These are phyloP conservation scores for Coelinius sp. DNA, from an alignment of 2,888 invertebrate species.

Conservation along the genomic window DNA sequence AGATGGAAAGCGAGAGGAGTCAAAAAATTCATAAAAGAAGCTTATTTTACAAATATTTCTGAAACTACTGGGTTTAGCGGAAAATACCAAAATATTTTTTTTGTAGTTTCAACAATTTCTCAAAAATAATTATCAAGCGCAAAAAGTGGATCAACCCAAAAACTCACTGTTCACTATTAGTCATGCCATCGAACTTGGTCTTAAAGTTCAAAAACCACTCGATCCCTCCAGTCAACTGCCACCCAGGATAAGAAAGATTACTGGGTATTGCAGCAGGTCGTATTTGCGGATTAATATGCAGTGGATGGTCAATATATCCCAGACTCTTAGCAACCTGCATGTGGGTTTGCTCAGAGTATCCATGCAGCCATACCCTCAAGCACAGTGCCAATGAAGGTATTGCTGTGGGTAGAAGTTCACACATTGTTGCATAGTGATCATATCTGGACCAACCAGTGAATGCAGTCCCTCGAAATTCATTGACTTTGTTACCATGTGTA, in stretches of 20 bases:
- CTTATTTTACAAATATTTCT: no score
- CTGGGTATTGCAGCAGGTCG: slow-evolving; percentile 70
- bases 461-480: slow-evolving; percentile 77
- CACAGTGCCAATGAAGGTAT: slow-evolving; percentile 78
- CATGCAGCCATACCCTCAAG: slow-evolving; percentile 73
- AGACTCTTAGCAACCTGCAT: slow-evolving; percentile 69
- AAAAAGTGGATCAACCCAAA: slow-evolving; percentile 6
- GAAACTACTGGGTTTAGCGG: no score
- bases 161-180: slow-evolving; percentile 74
- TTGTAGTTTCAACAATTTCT: no score
- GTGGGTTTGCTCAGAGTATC: slow-evolving; percentile 71
- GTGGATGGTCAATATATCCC: slow-evolving; percentile 69
- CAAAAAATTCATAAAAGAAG: no score
- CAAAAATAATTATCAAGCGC: no score
- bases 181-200: slow-evolving; percentile 71
- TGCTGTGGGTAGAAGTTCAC: slow-evolving; percentile 78
- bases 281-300: slow-evolving; percentile 66
- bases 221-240: slow-evolving; percentile 70
- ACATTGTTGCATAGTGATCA: slow-evolving; percentile 82
- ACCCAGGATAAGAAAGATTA: slow-evolving; percentile 69
- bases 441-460: slow-evolving; percentile 85
- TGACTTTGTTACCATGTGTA: slow-evolving; percentile 71
- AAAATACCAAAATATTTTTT: no score
- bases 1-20: no score
- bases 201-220: slow-evolving; percentile 73